Percentiles rank a stretch among this genome's conserved stretches.
These are phyloP conservation scores for Sorex maritimensis DNA, from an alignment of 2,797 vertebrate genomes.

Conservation along the genomic window DNA sequence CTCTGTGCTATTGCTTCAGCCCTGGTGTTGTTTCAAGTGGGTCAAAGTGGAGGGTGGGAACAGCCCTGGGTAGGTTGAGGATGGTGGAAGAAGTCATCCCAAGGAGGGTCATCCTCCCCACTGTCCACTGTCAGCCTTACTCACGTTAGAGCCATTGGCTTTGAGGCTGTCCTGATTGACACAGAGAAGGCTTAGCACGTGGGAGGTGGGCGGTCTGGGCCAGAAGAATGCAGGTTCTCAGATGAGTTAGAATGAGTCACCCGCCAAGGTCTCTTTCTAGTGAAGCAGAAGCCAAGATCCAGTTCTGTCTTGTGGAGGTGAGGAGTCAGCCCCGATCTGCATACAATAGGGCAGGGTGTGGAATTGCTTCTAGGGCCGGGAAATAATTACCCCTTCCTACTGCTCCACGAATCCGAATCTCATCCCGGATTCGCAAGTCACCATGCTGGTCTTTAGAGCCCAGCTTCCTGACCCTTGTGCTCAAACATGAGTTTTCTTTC, in stretches of 20 bases:
- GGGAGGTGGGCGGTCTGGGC: not conserved
- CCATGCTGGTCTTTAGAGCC: not conserved
- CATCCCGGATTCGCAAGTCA: not conserved
- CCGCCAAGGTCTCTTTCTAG: slow-evolving; percentile 29
- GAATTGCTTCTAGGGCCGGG: too few relatives aligned
- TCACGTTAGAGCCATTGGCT: not conserved
- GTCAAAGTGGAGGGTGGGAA: not conserved
- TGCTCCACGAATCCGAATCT: not conserved
- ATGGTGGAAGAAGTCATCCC: not conserved
- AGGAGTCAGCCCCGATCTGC: slow-evolving; percentile 6
- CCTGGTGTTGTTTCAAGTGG: not conserved
- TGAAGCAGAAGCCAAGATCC: slow-evolving; percentile 18
- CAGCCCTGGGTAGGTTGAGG: not conserved
- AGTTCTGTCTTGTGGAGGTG: not conserved
- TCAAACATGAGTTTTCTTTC: too few relatives aligned
- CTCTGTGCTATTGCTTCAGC: too few relatives aligned
- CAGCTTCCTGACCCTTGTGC: not conserved
- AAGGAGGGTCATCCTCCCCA: not conserved
- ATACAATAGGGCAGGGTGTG: not conserved
- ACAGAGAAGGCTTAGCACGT: not conserved
- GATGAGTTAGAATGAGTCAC: slow-evolving; percentile 74
- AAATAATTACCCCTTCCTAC: not conserved
- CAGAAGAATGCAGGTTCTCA: not conserved
- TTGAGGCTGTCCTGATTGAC: not conserved
- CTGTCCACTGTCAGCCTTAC: not conserved